These are phyloP conservation scores for Parazoanthus darwini DNA, from an alignment of 92 coral and sea anemone genomes.

Conservation along the genomic window DNA sequence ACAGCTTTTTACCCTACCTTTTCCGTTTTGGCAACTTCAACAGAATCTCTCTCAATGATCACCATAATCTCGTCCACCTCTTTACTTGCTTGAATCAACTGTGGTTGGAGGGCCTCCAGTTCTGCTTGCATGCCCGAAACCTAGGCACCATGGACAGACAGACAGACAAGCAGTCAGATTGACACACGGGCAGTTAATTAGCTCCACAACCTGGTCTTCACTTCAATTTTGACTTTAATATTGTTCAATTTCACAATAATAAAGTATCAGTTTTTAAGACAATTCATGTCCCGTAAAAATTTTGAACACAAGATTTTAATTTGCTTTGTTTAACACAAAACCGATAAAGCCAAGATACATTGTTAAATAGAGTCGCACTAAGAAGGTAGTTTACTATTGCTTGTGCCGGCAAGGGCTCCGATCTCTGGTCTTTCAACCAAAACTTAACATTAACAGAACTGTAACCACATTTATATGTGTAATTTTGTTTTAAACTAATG, in stretches of 20 bases:
- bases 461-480: no score
- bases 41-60: slow-evolving; percentile 93
- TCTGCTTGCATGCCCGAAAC: slow-evolving; percentile 97
- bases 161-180: neutral
- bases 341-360: neutral
- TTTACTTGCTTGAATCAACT: slow-evolving; percentile 94
- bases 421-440: no score
- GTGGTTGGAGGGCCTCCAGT: slow-evolving; percentile 96
- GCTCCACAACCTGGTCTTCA: neutral
- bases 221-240: neutral
- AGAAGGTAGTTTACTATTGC: no score
- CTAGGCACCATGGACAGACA: slow-evolving; percentile 32
- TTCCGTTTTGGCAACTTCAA: slow-evolving; percentile 97
- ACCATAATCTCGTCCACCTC: slow-evolving; percentile 99
- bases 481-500: no score
- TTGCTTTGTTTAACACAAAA: neutral
- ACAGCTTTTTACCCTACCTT: slow-evolving; percentile 60
- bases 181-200: neutral
- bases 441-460: no score
- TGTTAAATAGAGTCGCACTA: neutral
- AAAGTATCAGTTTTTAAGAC: neutral
- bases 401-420: no score
- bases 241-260: neutral
- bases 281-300: no score
- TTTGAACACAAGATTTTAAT: no score